These are phyloP conservation scores for Cerastis leucographa DNA, from an alignment of 2,888 invertebrate species.

Conservation along the genomic window DNA sequence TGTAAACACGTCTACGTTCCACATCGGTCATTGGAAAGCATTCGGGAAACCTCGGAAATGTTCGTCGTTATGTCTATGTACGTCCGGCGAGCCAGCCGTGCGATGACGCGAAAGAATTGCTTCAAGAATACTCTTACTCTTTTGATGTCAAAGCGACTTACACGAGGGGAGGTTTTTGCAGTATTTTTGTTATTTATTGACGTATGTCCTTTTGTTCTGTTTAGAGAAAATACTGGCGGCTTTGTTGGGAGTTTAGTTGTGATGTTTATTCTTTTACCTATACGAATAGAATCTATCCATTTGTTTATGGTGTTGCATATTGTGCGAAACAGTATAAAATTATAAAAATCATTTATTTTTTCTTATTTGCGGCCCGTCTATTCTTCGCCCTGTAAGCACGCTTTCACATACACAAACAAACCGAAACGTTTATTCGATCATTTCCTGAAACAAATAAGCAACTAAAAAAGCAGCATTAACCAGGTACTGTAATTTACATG, in stretches of 20 bases:
- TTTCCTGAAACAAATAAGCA: too few species aligned
- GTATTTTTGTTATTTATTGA: conserved; percentile 41
- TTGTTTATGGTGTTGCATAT: neutral
- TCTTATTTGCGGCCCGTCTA: too few species aligned
- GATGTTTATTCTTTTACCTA: neutral
- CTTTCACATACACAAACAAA: too few species aligned
- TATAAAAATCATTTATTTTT: too few species aligned
- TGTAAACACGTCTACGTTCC: neutral
- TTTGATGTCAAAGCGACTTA: conserved; percentile 59
- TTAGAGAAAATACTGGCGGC: neutral
- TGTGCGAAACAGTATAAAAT: neutral
- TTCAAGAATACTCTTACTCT: conserved; percentile 57
- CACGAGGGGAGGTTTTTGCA: conserved; percentile 19
- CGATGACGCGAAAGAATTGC: conserved; percentile 52
- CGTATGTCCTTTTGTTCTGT: conserved; percentile 12
- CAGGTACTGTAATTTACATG: too few species aligned
- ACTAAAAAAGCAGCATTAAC: too few species aligned
- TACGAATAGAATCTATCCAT: too few species aligned
- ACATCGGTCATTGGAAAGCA: neutral
- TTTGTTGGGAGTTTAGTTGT: neutral
- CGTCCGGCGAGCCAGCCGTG: conserved; percentile 23
- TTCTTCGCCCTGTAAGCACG: too few species aligned
- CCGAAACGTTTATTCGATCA: too few species aligned
- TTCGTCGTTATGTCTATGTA: too few species aligned
- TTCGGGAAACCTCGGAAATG: conserved; percentile 35